Base-by-base conservation (phyloP, 2,797 vertebrate species). In the Furcifer pardalis region DNA sequence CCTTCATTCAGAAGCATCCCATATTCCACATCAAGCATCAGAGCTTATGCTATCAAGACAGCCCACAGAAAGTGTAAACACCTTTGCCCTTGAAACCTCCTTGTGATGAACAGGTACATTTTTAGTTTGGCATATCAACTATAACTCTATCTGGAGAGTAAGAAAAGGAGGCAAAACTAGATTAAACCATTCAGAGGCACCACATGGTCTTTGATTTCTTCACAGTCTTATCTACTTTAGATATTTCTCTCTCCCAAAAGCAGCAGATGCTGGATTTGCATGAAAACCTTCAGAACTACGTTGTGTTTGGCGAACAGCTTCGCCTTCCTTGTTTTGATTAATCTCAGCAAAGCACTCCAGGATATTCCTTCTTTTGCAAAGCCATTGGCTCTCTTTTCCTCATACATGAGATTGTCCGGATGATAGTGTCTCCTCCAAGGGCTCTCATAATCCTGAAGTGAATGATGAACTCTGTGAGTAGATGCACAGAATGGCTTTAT, bases 31-130 rank as follows among this genome's bases (percentile, higher is more conserved):
- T 59, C 30, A 21, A 3, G 2, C 8, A 42, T 4, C 8, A n/a
- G 1, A 71, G 2, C 32, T 32, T 2, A 40, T 5, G 32, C 44
- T 65, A 10, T 32, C 49, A 0, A 27, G n/a, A 2, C 1, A 5
- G 7, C 2, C 23, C 46, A 19, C 7, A 23, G 23, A 46, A 68
- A 23, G 12, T 12, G 4, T 42, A 25, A 62, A n/a, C 15, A n/a
- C 7, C 21, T 77, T 68, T 59, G 63, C 27, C 82, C 63, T 77
- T 77, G 62, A 25, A 83, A 32, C 68, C 82, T 32, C 74, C 82
- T 83, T 83, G 72, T 37, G 35, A 19, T 56, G 27, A 25, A 30
- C 42, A 35, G 0, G 5, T 27, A 52, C 52, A n/a, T 8, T n/a
- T 65, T 75, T 23, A 23, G 19, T 49, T 21, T 21, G 46, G 35